phyloP scores from a whole-genome alignment of 2,797 vertebrate species.

The Kryptopterus vitreolus region DNA sequence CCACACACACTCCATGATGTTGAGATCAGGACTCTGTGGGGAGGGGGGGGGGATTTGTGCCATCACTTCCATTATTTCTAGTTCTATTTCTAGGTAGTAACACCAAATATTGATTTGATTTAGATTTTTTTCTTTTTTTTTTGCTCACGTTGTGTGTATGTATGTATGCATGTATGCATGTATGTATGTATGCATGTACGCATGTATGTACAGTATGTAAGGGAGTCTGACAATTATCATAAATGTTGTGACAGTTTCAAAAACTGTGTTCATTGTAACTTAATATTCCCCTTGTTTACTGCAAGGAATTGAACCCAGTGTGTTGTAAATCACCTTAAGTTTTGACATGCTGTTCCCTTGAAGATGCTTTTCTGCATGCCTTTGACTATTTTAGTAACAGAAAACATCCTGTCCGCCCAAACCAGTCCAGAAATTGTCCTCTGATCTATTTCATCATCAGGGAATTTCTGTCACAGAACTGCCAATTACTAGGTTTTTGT shows the following conservation, averaged over 20 bases:
- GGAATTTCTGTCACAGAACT: not conserved
- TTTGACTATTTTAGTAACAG: not conserved
- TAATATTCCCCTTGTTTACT: not conserved
- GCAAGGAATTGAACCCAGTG: not conserved
- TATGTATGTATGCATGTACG: too few relatives aligned
- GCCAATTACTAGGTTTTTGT: not conserved
- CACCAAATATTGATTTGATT: too few relatives aligned
- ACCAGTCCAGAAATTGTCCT: not conserved
- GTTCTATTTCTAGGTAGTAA: too few relatives aligned
- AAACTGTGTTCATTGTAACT: not conserved
- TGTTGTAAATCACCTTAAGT: not conserved
- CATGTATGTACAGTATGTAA: not conserved
- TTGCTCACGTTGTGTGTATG: too few relatives aligned
- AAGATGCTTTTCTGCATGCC: not conserved
- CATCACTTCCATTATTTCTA: too few relatives aligned
- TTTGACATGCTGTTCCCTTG: not conserved
- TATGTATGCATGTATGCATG: too few relatives aligned
- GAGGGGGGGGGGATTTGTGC: too few relatives aligned
- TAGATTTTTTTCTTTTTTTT: too few relatives aligned
- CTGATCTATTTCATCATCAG: not conserved
- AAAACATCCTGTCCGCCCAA: not conserved
- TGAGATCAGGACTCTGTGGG: too few relatives aligned
- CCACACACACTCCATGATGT: too few relatives aligned
- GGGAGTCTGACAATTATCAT: not conserved
- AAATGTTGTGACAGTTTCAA: not conserved